Evolutionary conservation across 1,140 invertebrate species (phyloP).

Genomic region (Musca vetustissima): DNA sequence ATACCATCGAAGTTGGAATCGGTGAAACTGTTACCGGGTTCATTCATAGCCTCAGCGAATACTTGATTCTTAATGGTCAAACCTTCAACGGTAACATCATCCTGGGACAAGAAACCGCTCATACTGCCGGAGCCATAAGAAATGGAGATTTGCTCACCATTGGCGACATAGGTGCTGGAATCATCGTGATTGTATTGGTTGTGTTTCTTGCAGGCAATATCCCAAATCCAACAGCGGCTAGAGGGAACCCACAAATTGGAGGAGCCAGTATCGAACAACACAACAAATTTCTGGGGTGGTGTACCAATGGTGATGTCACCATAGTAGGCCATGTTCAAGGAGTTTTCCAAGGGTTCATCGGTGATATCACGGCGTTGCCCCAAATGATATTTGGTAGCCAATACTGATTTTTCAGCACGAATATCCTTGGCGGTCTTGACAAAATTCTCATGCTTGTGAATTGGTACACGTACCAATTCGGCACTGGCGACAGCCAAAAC

Average conservation of each 20-base stretch:
- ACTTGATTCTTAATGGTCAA: slow-evolving; percentile 79
- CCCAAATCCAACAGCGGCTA: slow-evolving; percentile 69
- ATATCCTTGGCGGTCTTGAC: slow-evolving; percentile 26
- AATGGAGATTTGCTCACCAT: slow-evolving; percentile 91
- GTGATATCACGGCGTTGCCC: background rate
- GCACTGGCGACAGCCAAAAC: slow-evolving; percentile 30
- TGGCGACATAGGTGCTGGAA: slow-evolving; percentile 80
- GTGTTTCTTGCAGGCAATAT: slow-evolving; percentile 85
- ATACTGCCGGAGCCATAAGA: slow-evolving; percentile 94
- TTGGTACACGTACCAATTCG: slow-evolving; percentile 38
- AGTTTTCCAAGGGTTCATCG: slow-evolving; percentile 73
- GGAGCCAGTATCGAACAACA: slow-evolving; percentile 97
- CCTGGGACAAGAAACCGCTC: slow-evolving; percentile 90
- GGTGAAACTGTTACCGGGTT: slow-evolving; percentile 86
- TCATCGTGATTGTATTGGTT: slow-evolving; percentile 88
- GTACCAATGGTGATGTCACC: slow-evolving; percentile 89
- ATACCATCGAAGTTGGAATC: slow-evolving; percentile 97
- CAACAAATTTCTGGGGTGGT: slow-evolving; percentile 89
- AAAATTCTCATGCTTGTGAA: slow-evolving; percentile 35
- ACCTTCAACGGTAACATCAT: slow-evolving; percentile 71
- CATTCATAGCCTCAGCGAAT: slow-evolving; percentile 93
- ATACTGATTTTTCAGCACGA: slow-evolving; percentile 25
- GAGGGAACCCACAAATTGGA: slow-evolving; percentile 99
- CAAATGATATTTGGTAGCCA: slow-evolving; percentile 38
- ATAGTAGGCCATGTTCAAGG: slow-evolving; percentile 61